phyloP scores from a whole-genome alignment of 2,888 invertebrate species.

The Morinoia aosen region DNA sequence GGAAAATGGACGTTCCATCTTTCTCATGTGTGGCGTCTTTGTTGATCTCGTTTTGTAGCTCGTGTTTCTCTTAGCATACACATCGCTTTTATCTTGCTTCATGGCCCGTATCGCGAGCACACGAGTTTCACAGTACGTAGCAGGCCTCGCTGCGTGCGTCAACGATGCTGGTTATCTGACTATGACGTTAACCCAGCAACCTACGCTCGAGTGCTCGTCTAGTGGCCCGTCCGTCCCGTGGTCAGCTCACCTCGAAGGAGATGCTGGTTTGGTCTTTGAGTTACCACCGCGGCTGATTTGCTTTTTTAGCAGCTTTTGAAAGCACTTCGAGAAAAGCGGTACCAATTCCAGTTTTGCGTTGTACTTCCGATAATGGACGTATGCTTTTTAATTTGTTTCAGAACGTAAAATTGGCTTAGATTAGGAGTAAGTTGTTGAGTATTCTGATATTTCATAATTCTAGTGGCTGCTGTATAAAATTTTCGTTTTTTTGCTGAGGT shows the following conservation, averaged over 20 bases:
- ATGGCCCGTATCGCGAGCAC: background rate
- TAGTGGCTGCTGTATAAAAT: no score
- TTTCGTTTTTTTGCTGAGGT: no score
- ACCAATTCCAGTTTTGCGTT: background rate
- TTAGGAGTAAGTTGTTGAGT: no score
- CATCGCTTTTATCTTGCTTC: background rate
- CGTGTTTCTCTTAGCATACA: background rate
- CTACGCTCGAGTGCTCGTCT: background rate
- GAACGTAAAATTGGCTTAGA: no score
- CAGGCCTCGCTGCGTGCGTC: background rate
- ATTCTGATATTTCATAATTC: no score
- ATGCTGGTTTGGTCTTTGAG: background rate
- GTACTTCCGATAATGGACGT: background rate
- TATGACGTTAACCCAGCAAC: conserved; percentile 4
- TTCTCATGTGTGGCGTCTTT: background rate
- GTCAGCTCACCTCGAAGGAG: background rate
- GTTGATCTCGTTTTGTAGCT: background rate
- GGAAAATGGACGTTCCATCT: background rate
- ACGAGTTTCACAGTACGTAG: background rate
- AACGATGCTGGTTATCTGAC: background rate
- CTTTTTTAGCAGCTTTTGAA: background rate
- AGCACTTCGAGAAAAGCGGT: background rate
- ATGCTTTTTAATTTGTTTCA: no score
- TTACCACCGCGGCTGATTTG: background rate
- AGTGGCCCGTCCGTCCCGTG: background rate